phyloP scores from a whole-genome alignment of 92 coral and sea anemone species.

The Phenganax subtilis region DNA sequence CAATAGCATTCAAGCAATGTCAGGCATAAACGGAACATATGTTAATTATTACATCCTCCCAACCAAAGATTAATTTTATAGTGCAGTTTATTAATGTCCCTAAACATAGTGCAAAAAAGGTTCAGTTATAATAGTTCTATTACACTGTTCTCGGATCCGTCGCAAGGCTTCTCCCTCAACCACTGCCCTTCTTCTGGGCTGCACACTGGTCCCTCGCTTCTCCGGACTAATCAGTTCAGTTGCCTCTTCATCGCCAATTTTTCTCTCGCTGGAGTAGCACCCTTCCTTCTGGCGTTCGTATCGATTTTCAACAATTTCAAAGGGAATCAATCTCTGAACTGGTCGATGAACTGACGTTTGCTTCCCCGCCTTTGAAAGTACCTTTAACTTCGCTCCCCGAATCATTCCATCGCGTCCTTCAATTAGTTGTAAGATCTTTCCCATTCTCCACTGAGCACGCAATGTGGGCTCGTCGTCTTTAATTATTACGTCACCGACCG shows the following conservation, averaged over 20 bases:
- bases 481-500: not conserved
- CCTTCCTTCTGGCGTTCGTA: not conserved
- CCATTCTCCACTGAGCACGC: constrained; percentile 16
- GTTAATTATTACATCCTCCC: not conserved
- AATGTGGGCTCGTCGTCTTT: constrained; percentile 10
- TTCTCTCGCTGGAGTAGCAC: not conserved
- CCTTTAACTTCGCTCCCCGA: constrained; percentile 18
- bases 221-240: not conserved
- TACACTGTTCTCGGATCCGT: constrained; percentile 5
- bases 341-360: not conserved
- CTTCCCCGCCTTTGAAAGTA: constrained; percentile 10
- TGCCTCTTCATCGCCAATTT: not conserved
- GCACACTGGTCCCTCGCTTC: not conserved
- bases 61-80: not conserved
- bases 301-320: not conserved
- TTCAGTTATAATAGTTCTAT: not conserved
- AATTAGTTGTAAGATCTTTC: not conserved
- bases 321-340: constrained; percentile 9
- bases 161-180: constrained; percentile 7
- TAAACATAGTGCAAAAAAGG: not conserved
- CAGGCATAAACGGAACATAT: too few relatives aligned
- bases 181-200: constrained; percentile 2
- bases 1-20: too few relatives aligned
- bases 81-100: too few relatives aligned
- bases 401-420: not conserved